Evolutionary conservation across 2,888 invertebrate species (phyloP), one percentile per base, ranked within the genome.

Genomic region (Euzophera pinguis): DNA sequence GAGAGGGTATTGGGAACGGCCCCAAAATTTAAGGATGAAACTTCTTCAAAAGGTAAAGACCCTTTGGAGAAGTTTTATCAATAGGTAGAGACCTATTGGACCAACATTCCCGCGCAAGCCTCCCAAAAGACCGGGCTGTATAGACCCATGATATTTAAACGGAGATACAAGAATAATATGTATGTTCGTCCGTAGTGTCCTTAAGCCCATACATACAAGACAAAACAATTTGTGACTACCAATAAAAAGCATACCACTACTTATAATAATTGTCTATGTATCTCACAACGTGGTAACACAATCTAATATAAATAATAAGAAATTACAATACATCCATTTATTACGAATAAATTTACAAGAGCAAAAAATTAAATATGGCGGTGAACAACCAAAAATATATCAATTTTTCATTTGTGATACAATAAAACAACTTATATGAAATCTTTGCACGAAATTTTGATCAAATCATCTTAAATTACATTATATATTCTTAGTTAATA

Each of bases 401-500:
- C 29, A 14, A 17, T 34, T 17, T 49, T 41, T 22, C 10, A 32
- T 42, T 42, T 32, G 34, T 42, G 34, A 42, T 50, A 41, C 14
- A 47, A 49, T 39, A 27, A 49, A 54, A 42, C 17, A 29, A 47
- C 34, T 43, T 47, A 29, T 47, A 41, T 49, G 38, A 38, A 45
- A 27, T 45, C 32, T 53, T 52, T 52, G 53, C 50, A 58, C n/a
- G 38, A 48, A 55, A 54, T 48, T 38, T 52, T 58, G 55, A 58
- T 58, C 52, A 54, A 55, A 58, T 58, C 61, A 35, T 35, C 17
- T 43, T 43, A 59, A 58, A 62, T 62, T 64, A 56, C 60, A 60
- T 62, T 55, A 58, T 65, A 69, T 65, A 69, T 73, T 67, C 65
- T 69, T 69, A 75, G 54, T 58, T 58, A 71, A 65, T 65, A 71